Evolutionary conservation across 2,888 invertebrate genomes (phyloP).

Genomic region (Abscondita cerata): DNA sequence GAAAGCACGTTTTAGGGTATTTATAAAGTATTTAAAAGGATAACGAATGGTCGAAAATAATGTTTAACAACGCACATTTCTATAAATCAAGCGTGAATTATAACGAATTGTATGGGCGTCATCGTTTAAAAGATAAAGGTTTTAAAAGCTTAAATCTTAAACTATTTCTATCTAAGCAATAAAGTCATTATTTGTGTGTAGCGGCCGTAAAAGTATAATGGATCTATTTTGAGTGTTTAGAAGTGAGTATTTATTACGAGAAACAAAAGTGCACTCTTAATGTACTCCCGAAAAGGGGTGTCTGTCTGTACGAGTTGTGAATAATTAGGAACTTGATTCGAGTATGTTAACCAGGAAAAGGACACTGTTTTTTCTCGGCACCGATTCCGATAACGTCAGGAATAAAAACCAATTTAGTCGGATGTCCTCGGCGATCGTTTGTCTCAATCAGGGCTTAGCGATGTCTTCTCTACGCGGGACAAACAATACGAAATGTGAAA

Average conservation of each 20-base stretch:
- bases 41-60: not conserved
- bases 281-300: constrained; percentile 16
- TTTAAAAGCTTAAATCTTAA: constrained; percentile 17
- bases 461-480: constrained; percentile 51
- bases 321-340: constrained; percentile 32
- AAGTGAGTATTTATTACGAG: constrained; percentile 23
- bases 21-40: not conserved
- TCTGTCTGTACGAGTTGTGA: constrained; percentile 20
- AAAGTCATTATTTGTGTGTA: constrained; percentile 20
- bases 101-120: not conserved
- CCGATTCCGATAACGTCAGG: constrained; percentile 47
- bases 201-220: constrained; percentile 30
- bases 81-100: constrained; percentile 3
- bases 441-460: constrained; percentile 59
- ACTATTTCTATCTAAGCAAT: constrained; percentile 22
- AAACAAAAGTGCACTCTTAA: constrained; percentile 34
- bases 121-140: not conserved
- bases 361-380: constrained; percentile 39
- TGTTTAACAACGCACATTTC: not conserved
- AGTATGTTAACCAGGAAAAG: constrained; percentile 32
- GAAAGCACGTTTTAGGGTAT: too few species aligned
- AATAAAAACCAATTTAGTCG: constrained; percentile 60
- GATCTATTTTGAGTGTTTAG: constrained; percentile 27
- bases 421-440: constrained; percentile 57
- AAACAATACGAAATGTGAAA: constrained; percentile 59